Percentiles rank a stretch among this genome's conserved stretches.
Conservation (phyloP, 2,113 vertebrate genomes). For the Rhinolophus sinicus region DNA sequence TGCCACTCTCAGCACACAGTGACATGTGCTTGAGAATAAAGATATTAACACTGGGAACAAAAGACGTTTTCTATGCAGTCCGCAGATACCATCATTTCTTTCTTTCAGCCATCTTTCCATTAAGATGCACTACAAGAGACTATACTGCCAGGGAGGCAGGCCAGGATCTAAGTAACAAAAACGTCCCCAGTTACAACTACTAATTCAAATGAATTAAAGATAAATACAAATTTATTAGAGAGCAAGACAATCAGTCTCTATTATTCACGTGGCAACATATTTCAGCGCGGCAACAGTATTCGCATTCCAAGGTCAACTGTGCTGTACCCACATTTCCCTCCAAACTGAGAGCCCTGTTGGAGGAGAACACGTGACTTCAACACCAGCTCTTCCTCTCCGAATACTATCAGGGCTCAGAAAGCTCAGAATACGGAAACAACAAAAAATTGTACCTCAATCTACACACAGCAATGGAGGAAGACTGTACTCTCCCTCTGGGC, state of each 20-base stretch:
- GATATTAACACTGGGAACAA: background rate
- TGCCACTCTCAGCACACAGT: background rate
- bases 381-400: background rate
- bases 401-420: background rate
- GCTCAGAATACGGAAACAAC: background rate
- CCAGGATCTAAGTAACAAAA: background rate
- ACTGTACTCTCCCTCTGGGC: background rate
- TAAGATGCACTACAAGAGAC: background rate
- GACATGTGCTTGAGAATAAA: constrained; percentile 21
- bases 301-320: background rate
- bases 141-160: background rate
- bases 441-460: background rate
- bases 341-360: background rate
- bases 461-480: background rate
- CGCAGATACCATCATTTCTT: background rate
- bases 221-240: background rate
- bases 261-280: background rate
- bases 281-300: background rate
- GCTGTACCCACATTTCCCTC: background rate
- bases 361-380: background rate
- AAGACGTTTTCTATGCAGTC: background rate
- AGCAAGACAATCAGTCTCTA: background rate
- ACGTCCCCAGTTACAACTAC: background rate
- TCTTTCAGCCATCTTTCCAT: background rate
- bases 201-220: constrained; percentile 5